Percentiles rank a stretch among this genome's conserved stretches.
These are phyloP conservation scores for Himalopsyche phryganea DNA, from an alignment of 1,140 invertebrate genomes.

Conservation along the genomic window DNA sequence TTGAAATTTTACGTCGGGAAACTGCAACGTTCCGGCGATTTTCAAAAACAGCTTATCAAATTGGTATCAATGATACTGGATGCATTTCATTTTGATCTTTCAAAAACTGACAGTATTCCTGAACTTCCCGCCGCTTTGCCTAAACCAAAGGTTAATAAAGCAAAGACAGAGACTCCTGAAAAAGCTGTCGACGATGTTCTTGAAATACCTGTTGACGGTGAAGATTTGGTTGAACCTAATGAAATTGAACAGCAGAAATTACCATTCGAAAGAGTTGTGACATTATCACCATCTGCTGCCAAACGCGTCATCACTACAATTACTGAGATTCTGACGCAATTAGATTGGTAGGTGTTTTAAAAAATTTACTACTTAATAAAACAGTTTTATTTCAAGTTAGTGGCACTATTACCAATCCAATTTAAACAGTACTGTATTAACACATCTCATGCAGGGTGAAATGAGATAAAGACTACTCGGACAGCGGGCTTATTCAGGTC, in stretches of 20 bases:
- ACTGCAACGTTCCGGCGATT: slow-evolving; percentile 64
- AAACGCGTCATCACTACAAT: slow-evolving; percentile 70
- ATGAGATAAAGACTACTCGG: no score
- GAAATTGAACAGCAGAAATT: slow-evolving; percentile 21
- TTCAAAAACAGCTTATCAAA: slow-evolving; percentile 79
- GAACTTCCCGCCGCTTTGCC: slow-evolving; percentile 35
- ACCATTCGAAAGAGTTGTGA: slow-evolving; percentile 54
- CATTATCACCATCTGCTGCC: slow-evolving; percentile 67
- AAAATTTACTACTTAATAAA: no score
- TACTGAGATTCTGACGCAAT: slow-evolving; percentile 51
- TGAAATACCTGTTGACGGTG: slow-evolving; percentile 37
- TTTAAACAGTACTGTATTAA: no score
- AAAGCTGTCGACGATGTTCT: slow-evolving; percentile 38
- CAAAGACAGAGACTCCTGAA: slow-evolving; percentile 32
- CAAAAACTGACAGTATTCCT: slow-evolving; percentile 49
- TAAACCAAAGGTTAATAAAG: slow-evolving; percentile 32
- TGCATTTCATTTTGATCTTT: slow-evolving; percentile 90
- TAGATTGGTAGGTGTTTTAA: slow-evolving; percentile 46
- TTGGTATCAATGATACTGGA: slow-evolving; percentile 82
- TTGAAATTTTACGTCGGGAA: slow-evolving; percentile 76
- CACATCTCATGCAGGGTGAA: no score
- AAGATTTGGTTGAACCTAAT: slow-evolving; percentile 36
- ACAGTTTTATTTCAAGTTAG: no score
- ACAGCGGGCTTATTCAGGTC: no score
- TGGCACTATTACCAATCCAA: no score